These are phyloP conservation scores for Tragelaphus imberbis DNA, from an alignment of 2,113 vertebrate species.

Conservation along the genomic window DNA sequence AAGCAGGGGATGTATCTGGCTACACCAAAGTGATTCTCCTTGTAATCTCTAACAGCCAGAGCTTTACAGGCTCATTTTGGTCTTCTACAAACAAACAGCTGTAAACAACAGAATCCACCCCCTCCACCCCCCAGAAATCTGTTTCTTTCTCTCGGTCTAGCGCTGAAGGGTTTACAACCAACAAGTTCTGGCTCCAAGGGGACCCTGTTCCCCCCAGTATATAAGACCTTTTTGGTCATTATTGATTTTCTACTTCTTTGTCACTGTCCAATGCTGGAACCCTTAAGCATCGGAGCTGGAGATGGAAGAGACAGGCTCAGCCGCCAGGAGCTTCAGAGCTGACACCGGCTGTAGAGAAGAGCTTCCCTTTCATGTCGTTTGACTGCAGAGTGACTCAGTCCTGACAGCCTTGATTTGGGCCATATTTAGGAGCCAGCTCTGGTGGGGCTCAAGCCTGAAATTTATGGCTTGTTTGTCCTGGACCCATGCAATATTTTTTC, in stretches of 20 bases:
- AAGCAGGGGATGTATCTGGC: neutral
- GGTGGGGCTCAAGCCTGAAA: conserved; percentile 27
- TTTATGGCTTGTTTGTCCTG: conserved; percentile 34
- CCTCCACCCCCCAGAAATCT: neutral
- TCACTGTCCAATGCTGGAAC: neutral
- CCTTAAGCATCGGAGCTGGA: neutral
- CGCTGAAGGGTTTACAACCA: neutral
- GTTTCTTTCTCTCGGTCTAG: neutral
- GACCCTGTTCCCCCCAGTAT: neutral
- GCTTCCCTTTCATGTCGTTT: neutral
- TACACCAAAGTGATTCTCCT: neutral
- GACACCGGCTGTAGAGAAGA: neutral
- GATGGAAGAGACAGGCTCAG: neutral
- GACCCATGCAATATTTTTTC: conserved; percentile 15
- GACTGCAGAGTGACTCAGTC: neutral
- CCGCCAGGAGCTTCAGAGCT: neutral
- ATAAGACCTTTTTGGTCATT: neutral
- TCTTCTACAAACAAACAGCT: conserved; percentile 18
- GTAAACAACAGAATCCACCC: conserved; percentile 39
- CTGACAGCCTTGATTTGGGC: neutral
- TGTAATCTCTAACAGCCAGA: conserved; percentile 10
- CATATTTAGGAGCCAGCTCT: conserved; percentile 14
- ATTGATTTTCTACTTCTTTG: neutral
- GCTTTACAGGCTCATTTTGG: neutral
- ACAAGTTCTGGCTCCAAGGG: neutral